These are phyloP conservation scores for Eueides isabella DNA, from an alignment of 1,140 invertebrate species.

Conservation along the genomic window DNA sequence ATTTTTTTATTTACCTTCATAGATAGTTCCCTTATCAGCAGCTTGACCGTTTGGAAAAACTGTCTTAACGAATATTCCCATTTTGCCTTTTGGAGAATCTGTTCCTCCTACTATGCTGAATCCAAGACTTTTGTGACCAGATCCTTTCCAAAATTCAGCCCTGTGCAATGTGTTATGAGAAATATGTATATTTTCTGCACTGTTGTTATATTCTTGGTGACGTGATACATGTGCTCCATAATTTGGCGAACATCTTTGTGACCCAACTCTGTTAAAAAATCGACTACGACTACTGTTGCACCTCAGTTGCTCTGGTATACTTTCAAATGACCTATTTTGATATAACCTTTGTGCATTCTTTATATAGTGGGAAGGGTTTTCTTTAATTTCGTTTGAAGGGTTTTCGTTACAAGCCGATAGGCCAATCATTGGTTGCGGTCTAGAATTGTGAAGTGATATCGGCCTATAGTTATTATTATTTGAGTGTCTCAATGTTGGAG, in stretches of 20 bases:
- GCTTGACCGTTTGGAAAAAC: slow-evolving; percentile 94
- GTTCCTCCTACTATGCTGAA: slow-evolving; percentile 96
- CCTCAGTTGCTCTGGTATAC: slow-evolving; percentile 74
- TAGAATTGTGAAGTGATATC: slow-evolving; percentile 70
- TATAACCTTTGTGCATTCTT: slow-evolving; percentile 73
- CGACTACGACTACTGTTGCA: slow-evolving; percentile 64
- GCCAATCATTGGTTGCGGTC: slow-evolving; percentile 51
- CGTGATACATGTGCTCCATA: slow-evolving; percentile 58
- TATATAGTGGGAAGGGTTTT: slow-evolving; percentile 72
- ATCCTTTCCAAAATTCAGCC: slow-evolving; percentile 90
- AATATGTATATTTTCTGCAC: slow-evolving; percentile 56
- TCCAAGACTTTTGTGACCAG: slow-evolving; percentile 92
- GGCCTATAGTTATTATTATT: slow-evolving; percentile 69
- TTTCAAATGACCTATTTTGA: slow-evolving; percentile 77
- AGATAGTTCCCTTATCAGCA: slow-evolving; percentile 90
- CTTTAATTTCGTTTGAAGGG: slow-evolving; percentile 69
- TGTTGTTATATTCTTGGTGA: slow-evolving; percentile 61
- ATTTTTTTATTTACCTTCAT: slow-evolving; percentile 87
- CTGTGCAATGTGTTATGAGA: slow-evolving; percentile 65
- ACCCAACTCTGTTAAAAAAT: slow-evolving; percentile 75
- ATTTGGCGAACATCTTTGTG: slow-evolving; percentile 65
- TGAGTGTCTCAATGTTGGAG: slow-evolving; percentile 56
- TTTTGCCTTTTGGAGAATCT: slow-evolving; percentile 93
- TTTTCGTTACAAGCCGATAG: slow-evolving; percentile 60
- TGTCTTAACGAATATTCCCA: slow-evolving; percentile 96